Evolutionary conservation across 2,797 vertebrate genomes (phyloP), one percentile per base, ranked within the genome.

Genomic region (Betta splendens): DNA sequence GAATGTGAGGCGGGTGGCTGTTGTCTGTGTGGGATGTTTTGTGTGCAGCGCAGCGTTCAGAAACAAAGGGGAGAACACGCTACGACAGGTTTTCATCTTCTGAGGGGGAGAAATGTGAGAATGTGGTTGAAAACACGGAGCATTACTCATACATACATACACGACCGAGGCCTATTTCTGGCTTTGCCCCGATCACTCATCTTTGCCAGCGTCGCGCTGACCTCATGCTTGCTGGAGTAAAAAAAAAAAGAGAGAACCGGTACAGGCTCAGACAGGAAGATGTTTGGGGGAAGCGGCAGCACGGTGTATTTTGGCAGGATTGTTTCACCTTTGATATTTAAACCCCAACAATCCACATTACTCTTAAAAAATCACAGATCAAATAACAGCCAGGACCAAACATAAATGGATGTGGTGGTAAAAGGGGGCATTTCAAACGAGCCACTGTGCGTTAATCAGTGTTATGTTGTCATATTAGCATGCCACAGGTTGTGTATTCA

Each of bases 401-500:
- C 11, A 36, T 38, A 16, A 69, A 53, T 58, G 28, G 17, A 54
- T 37, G 15, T 0, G 4, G 43, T 28, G 31, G 36, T 37, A 52
- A 15, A 43, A 51, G 51, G 20, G 40, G 38, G 31, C 25, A 28
- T 63, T 77, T 46, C 39, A 52, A 71, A 57, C 47, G 5, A 9
- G 23, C 38, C 44, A 58, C 63, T 67, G 18, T 64, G 62, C 43
- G 32, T 32, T 49, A 40, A 45, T 31, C 12, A 5, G 50, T 58
- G 52, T 69, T 61, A 62, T 39, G 25, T 64, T 80, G 61, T 54
- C 59, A n/a, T 65, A 52, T 65, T 67, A 39, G 49, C 57, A 48
- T 45, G 35, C 40, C 56, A 74, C 68, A 76, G 69, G 76, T 81
- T 87, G 89, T 76, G 84, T 87, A 87, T 89, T 89, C 64, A 69